Conservation (phyloP, 2,888 invertebrate genomes). For the Matsumyia berberina region DNA sequence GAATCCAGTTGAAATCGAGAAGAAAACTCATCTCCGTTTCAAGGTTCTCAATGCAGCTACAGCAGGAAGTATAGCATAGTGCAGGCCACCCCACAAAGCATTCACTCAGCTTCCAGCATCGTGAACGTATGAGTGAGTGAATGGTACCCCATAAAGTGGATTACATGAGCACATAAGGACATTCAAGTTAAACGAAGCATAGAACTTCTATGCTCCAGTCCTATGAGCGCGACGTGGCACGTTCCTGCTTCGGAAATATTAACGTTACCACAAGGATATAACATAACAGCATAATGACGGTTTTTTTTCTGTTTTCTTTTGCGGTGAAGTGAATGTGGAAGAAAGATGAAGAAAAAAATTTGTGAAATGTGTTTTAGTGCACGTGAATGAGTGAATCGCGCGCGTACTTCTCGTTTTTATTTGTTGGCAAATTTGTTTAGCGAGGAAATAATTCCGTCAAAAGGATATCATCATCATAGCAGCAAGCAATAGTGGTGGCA, state of each 20-base stretch:
- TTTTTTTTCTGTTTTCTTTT: slow-evolving; percentile 1
- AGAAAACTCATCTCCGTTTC: background rate
- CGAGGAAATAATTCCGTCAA: slow-evolving; percentile 64
- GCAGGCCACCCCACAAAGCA: background rate
- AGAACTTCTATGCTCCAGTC: slow-evolving; percentile 49
- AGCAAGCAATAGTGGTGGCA: slow-evolving; percentile 18
- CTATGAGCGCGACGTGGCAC: slow-evolving; percentile 35
- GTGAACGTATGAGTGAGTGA: slow-evolving; percentile 31
- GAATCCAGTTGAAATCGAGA: background rate
- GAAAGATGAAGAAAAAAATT: slow-evolving; percentile 15
- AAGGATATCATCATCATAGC: slow-evolving; percentile 43
- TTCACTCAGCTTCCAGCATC: slow-evolving; percentile 22
- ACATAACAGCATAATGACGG: slow-evolving; percentile 41
- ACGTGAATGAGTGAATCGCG: slow-evolving; percentile 69
- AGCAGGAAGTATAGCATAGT: background rate
- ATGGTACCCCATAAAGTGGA: slow-evolving; percentile 56
- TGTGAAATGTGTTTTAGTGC: slow-evolving; percentile 65
- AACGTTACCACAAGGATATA: slow-evolving; percentile 49
- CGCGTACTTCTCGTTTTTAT: slow-evolving; percentile 57
- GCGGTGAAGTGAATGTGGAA: slow-evolving; percentile 15
- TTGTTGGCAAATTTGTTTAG: slow-evolving; percentile 62
- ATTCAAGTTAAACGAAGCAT: slow-evolving; percentile 71
- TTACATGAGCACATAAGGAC: slow-evolving; percentile 67
- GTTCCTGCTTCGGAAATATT: slow-evolving; percentile 59
- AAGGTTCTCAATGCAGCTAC: slow-evolving; percentile 8